These are phyloP conservation scores for Bellardia pandia DNA, from an alignment of 2,888 invertebrate genomes.

Conservation along the genomic window DNA sequence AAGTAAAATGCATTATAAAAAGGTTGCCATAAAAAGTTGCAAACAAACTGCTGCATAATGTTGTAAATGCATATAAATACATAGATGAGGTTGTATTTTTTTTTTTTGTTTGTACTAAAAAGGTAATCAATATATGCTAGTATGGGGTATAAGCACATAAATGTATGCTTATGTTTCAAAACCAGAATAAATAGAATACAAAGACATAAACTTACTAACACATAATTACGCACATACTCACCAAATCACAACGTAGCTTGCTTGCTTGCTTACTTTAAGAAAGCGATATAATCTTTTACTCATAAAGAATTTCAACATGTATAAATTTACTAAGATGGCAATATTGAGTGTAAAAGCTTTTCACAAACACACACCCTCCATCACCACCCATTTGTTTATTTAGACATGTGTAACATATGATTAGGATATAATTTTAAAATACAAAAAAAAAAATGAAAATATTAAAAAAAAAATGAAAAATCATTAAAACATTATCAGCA, in stretches of 20 bases:
- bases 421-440: constrained; percentile 39
- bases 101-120: neutral
- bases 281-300: constrained; percentile 52
- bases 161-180: too few species aligned
- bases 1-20: constrained; percentile 16
- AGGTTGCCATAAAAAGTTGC: constrained; percentile 16
- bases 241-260: neutral
- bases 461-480: neutral
- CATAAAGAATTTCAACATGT: constrained; percentile 69
- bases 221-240: neutral
- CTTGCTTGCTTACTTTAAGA: neutral
- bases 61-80: neutral
- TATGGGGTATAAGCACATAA: too few species aligned
- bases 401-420: constrained; percentile 19
- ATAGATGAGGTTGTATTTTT: neutral
- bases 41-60: constrained; percentile 21
- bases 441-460: neutral
- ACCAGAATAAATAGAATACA: neutral
- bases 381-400: neutral
- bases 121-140: neutral
- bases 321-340: constrained; percentile 8
- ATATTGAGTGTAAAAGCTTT: neutral
- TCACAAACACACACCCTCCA: neutral
- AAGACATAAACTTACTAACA: neutral
- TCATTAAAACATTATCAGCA: constrained; percentile 1